Evolutionary conservation across 2,113 vertebrate genomes (phyloP).

Genomic region (Urocynchramus pylzowi): DNA sequence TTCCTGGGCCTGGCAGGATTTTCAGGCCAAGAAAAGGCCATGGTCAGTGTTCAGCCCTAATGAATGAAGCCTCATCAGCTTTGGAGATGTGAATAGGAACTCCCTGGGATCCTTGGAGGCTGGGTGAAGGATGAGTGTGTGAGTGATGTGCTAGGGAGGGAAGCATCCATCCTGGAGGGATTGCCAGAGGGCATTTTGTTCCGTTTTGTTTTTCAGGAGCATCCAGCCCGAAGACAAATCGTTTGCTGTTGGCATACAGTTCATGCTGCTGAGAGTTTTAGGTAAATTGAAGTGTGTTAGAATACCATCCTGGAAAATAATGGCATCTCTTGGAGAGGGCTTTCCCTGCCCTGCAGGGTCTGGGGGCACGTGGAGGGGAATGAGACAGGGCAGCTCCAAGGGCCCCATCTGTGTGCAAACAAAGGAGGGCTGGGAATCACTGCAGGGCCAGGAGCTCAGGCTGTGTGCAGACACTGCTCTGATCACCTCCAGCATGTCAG

Average conservation of each 20-base stretch:
- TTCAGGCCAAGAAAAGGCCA: background rate
- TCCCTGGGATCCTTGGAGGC: background rate
- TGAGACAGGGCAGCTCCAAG: background rate
- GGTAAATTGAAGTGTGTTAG: slow-evolving; percentile 69
- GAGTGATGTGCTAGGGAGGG: background rate
- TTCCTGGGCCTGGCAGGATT: background rate
- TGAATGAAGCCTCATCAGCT: background rate
- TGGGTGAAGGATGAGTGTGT: background rate
- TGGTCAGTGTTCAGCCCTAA: background rate
- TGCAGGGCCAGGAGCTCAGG: no score
- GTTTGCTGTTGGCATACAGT: slow-evolving; percentile 89
- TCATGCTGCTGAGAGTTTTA: slow-evolving; percentile 88
- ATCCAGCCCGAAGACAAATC: slow-evolving; percentile 86
- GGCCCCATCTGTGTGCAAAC: accelerated
- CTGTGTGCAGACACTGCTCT: background rate
- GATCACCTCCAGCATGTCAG: accelerated
- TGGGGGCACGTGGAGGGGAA: accelerated
- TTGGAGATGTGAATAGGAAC: background rate
- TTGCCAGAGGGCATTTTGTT: background rate
- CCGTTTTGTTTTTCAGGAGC: slow-evolving; percentile 66
- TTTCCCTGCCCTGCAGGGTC: background rate
- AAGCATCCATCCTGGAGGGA: background rate
- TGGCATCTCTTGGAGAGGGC: background rate
- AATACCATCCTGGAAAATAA: background rate
- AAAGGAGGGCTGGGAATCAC: background rate